These are phyloP conservation scores for Amphipyra tragopoginis DNA, from an alignment of 2,888 invertebrate species.

Conservation along the genomic window DNA sequence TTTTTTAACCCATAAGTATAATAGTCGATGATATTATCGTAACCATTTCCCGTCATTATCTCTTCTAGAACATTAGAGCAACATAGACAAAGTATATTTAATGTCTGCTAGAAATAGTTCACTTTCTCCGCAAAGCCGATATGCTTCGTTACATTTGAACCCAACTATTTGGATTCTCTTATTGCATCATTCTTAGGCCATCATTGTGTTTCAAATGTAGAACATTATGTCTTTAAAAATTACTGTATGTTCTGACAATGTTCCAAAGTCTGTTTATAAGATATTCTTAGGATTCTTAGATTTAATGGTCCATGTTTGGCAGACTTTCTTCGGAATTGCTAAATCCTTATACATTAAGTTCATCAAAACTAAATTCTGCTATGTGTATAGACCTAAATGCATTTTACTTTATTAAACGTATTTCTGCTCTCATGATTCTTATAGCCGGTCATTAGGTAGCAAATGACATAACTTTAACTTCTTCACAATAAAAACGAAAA, in stretches of 20 bases:
- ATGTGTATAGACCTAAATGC: too few species aligned
- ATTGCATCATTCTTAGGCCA: conserved; percentile 60
- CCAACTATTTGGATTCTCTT: conserved; percentile 52
- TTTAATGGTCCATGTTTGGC: too few species aligned
- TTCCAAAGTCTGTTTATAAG: too few species aligned
- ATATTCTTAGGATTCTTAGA: too few species aligned
- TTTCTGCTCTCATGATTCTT: too few species aligned
- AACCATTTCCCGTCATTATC: conserved; percentile 28
- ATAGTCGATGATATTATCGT: conserved; percentile 21
- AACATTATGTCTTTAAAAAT: conserved; percentile 15
- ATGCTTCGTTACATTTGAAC: conserved; percentile 63
- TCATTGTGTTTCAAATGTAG: conserved; percentile 26
- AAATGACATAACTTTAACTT: conserved; percentile 9
- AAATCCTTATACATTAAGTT: too few species aligned
- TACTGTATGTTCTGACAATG: too few species aligned
- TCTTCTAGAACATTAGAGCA: conserved; percentile 24
- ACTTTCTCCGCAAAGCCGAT: conserved; percentile 59
- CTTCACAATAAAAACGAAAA: conserved; percentile 14
- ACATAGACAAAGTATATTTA: conserved; percentile 37
- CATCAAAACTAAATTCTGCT: too few species aligned
- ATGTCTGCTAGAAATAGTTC: conserved; percentile 44
- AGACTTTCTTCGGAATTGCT: too few species aligned
- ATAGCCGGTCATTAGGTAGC: too few species aligned
- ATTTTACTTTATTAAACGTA: too few species aligned
- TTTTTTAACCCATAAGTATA: conserved; percentile 21